Evolutionary conservation across 2,888 invertebrate genomes (phyloP), one percentile per base, ranked within the genome.

Genomic region (Nephrotoma guestfalica): DNA sequence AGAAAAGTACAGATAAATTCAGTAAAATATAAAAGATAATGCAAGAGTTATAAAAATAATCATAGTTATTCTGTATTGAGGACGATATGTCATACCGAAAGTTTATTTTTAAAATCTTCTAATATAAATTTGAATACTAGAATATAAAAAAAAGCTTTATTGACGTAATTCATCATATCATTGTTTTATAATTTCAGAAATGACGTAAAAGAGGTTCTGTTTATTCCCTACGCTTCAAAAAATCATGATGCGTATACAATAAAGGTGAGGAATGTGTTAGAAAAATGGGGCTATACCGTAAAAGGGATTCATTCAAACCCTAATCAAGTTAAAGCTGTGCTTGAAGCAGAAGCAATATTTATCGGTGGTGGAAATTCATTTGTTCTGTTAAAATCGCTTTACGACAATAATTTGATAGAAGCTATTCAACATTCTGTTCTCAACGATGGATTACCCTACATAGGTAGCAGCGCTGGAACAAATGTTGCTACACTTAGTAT

Each of bases 341-440:
- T 92, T 86, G 90, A 92, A 40, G 94, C 95, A 0, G 92, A 95
- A 91, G 95, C 95, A 42, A 93, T 96, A 88, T 96, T 95, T 90
- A 91, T 96, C 47, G 96, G 96, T 7, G 96, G 96, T 86, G 96
- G 96, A 84, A 97, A 97, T 90, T 96, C 96, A 40, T 97, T 96
- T 90, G 92, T 94, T 18, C 92, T 97, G 30, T 90, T 96, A 41
- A 95, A 95, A 90, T 92, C 93, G 0, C 91, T 96, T 6, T 96
- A 96, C 90, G 95, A 96, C 41, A 91, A 94, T 57, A 87, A 95
- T 87, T 91, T 96, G 83, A 91, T 96, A 2, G 92, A 93, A 43
- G 89, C 93, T 1, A 95, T 97, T 88, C 92, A 93, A 86, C 92
- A 93, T 83, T 92, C 93, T 89, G 95, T 96, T 2, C 89, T 95